phyloP scores from a whole-genome alignment of 2,888 invertebrate species.

The Oscheius onirici region DNA sequence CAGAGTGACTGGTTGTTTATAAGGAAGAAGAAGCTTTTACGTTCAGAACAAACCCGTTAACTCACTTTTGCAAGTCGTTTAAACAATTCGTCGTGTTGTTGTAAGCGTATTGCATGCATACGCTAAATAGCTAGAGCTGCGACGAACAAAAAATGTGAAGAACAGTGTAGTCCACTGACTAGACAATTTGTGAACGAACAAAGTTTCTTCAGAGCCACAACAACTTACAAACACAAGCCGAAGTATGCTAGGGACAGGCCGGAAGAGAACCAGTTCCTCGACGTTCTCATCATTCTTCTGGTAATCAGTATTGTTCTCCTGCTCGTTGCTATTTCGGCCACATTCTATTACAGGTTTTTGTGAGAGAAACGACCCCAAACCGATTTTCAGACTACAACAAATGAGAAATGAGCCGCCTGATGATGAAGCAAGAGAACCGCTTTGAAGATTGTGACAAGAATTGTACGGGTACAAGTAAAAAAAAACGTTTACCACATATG shows the following conservation, averaged over 20 bases:
- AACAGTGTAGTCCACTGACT: too few species aligned
- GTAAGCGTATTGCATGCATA: too few species aligned
- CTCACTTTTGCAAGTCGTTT: too few species aligned
- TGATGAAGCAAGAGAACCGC: slow-evolving; percentile 14
- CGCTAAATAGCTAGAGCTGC: too few species aligned
- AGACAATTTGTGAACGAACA: neutral
- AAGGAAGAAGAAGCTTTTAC: too few species aligned
- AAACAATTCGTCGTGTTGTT: too few species aligned
- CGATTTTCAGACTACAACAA: slow-evolving; percentile 11
- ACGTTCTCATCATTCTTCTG: slow-evolving; percentile 25
- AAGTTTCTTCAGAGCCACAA: neutral
- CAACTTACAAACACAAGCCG: slow-evolving; percentile 12
- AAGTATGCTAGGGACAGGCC: slow-evolving; percentile 13
- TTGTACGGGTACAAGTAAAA: neutral
- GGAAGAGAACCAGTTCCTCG: slow-evolving; percentile 27
- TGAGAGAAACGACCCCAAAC: neutral
- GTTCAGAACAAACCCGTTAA: too few species aligned
- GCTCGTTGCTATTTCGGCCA: slow-evolving; percentile 28
- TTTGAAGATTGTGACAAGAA: neutral
- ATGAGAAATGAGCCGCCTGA: slow-evolving; percentile 10
- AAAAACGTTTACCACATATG: too few species aligned
- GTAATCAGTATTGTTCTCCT: slow-evolving; percentile 27
- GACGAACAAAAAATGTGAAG: too few species aligned
- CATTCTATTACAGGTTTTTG: slow-evolving; percentile 23
- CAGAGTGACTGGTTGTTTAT: too few species aligned